Evolutionary conservation across 2,113 vertebrate genomes (phyloP), one percentile per base, ranked within the genome.

Genomic region (Cephalopterus ornatus): DNA sequence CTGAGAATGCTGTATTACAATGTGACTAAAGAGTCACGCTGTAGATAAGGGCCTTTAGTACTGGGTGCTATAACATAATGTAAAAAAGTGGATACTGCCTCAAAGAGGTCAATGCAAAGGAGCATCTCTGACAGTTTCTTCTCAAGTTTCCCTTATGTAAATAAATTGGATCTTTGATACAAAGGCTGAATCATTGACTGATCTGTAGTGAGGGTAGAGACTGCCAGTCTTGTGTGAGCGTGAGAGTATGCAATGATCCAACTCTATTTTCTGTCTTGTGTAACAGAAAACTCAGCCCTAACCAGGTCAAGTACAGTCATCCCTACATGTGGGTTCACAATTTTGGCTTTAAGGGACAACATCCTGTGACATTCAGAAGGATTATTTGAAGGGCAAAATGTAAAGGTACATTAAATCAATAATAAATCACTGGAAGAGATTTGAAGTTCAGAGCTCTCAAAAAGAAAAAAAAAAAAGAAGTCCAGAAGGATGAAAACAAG

Each of bases 391-490:
- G 74, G 78, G 19, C 56, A 92, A 87, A 85, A 88, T 93, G 70
- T 89, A 78, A 92, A 97, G 49, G 56, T 88, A 73, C 66, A 85
- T 89, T 82, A 91, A 95, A 96, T 89, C 61, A 91, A 62, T 88
- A 92, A 66, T 68, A 95, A 93, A 70, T 78, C 66, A 74, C 89
- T 82, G 81, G 62, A 94, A 93, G 50, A 85, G 21, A 83, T 55
- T 49, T 85, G 39, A 89, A 66, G 46, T 85, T 85, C 77, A 96
- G 18, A 88, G 37, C 10, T 33, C 21, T 47, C 23, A 66, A 76
- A 92, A 62, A 32, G 26, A 4, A 11, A 13, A 56, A 65, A 18
- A 2, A 5, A 55, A n/a, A 78, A 28, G 5, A 83, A 71, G 5
- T 47, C 56, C 32, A 50, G 35, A 91, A 50, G 22, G 42, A 47